Percentiles rank a stretch among this genome's conserved stretches.
Conservation (phyloP, 2,888 invertebrate genomes). For the Philereme vetulata region DNA sequence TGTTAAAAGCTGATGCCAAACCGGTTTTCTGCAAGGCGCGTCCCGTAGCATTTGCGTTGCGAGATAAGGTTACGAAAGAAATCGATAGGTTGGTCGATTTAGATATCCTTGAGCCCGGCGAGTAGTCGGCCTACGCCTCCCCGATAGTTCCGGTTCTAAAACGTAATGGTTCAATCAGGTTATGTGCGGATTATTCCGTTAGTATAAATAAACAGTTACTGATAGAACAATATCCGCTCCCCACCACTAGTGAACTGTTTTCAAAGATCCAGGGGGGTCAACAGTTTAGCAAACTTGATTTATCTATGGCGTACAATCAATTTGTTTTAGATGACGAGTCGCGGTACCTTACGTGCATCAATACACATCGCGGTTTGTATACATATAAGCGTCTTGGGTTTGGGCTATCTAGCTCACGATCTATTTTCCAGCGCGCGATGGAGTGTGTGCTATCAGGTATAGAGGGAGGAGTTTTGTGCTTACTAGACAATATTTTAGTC, state of each 20-base stretch:
- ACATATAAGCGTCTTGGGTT: no score
- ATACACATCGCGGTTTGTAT: no score
- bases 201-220: no score
- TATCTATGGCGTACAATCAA: slow-evolving; percentile 30
- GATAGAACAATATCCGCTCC: no score
- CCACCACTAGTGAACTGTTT: slow-evolving; percentile 33
- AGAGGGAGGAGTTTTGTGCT: slow-evolving; percentile 18
- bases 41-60: slow-evolving; percentile 35
- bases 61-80: slow-evolving; percentile 32
- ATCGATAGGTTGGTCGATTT: slow-evolving; percentile 30
- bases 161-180: no score
- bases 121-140: slow-evolving; percentile 28
- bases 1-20: slow-evolving; percentile 14
- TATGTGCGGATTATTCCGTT: no score
- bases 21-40: slow-evolving; percentile 33
- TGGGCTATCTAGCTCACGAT: slow-evolving; percentile 6
- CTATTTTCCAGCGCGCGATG: slow-evolving; percentile 24
- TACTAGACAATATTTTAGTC: slow-evolving; percentile 27
- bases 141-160: no score
- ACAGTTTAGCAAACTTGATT: slow-evolving; percentile 28
- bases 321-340: slow-evolving; percentile 22
- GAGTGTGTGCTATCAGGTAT: slow-evolving; percentile 19
- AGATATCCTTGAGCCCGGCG: slow-evolving; percentile 35
- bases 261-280: slow-evolving; percentile 31
- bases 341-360: slow-evolving; percentile 21